Evolutionary conservation across 1,140 invertebrate genomes (phyloP).

Genomic region (Phortica variegata): DNA sequence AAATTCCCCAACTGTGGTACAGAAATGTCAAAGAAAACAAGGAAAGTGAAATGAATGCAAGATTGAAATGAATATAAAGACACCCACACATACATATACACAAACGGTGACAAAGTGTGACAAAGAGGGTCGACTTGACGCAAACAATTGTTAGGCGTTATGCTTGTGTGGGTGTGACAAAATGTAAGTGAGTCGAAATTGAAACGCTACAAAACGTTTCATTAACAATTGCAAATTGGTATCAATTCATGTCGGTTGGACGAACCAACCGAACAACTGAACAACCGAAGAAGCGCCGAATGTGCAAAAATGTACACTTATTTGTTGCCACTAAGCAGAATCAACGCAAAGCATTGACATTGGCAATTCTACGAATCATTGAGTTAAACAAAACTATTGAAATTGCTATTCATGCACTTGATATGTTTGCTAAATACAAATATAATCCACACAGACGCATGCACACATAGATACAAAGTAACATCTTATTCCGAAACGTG

Average conservation of each 20-base stretch:
- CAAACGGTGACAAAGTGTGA: neutral
- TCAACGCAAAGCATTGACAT: slow-evolving; percentile 19
- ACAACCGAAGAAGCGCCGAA: no score
- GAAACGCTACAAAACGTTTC: slow-evolving; percentile 49
- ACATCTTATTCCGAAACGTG: no score
- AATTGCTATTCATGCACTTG: slow-evolving; percentile 42
- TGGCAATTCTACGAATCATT: slow-evolving; percentile 49
- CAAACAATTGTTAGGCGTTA: slow-evolving; percentile 21
- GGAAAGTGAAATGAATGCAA: slow-evolving; percentile 40
- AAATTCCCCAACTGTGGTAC: slow-evolving; percentile 41
- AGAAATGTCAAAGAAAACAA: slow-evolving; percentile 49
- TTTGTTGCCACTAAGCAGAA: no score
- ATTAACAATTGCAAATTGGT: slow-evolving; percentile 54
- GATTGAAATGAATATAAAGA: slow-evolving; percentile 31
- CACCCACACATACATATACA: neutral
- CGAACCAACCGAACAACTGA: no score
- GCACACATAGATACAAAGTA: no score
- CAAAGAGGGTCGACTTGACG: no score
- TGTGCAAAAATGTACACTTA: no score
- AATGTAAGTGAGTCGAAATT: slow-evolving; percentile 31
- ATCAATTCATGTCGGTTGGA: slow-evolving; percentile 51
- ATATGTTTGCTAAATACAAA: no score
- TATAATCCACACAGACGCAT: no score
- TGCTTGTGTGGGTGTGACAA: neutral
- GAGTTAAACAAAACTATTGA: slow-evolving; percentile 53